These are phyloP conservation scores for Drosophila sproati DNA, from an alignment of 1,140 invertebrate genomes.

Conservation along the genomic window DNA sequence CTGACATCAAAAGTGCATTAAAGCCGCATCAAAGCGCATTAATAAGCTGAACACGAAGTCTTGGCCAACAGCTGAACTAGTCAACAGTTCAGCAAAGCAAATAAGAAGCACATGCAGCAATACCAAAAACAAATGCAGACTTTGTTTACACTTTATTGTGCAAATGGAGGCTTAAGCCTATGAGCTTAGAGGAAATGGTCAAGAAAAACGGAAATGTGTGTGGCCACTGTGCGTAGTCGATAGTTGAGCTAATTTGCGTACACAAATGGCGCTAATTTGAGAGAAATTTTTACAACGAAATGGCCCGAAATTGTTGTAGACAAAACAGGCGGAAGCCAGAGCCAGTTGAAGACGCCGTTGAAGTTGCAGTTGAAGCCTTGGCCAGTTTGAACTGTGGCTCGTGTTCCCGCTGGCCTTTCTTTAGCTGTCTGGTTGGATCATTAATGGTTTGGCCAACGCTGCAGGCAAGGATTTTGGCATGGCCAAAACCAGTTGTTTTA, in stretches of 20 bases:
- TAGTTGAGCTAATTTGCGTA: conserved; percentile 72
- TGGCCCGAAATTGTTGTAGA: conserved; percentile 40
- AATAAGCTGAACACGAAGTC: background rate
- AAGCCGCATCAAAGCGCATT: conserved; percentile 7
- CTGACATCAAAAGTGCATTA: conserved; percentile 22
- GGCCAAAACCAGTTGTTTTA: conserved; percentile 53
- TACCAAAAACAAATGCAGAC: conserved; percentile 17
- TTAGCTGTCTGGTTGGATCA: conserved; percentile 36
- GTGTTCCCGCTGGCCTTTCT: conserved; percentile 53
- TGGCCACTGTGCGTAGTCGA: conserved; percentile 58
- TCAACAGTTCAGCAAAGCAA: conserved; percentile 23
- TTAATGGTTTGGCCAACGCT: conserved; percentile 55
- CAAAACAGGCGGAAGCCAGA: conserved; percentile 53
- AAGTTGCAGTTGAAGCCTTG: background rate
- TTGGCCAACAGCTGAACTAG: background rate
- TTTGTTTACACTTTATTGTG: conserved; percentile 10
- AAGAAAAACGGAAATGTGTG: conserved; percentile 46
- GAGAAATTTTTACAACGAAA: conserved; percentile 63
- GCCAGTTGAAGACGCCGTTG: too few relatives aligned
- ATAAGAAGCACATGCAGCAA: conserved; percentile 14
- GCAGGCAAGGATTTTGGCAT: conserved; percentile 68
- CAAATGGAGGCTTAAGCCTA: background rate
- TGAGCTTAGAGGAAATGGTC: conserved; percentile 53
- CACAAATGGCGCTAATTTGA: conserved; percentile 72
- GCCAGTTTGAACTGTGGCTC: conserved; percentile 61